Evolutionary conservation across 64 coral and sea anemone species (phyloP), one percentile per base, ranked within the genome.

Genomic region (Orbicella faveolata): DNA sequence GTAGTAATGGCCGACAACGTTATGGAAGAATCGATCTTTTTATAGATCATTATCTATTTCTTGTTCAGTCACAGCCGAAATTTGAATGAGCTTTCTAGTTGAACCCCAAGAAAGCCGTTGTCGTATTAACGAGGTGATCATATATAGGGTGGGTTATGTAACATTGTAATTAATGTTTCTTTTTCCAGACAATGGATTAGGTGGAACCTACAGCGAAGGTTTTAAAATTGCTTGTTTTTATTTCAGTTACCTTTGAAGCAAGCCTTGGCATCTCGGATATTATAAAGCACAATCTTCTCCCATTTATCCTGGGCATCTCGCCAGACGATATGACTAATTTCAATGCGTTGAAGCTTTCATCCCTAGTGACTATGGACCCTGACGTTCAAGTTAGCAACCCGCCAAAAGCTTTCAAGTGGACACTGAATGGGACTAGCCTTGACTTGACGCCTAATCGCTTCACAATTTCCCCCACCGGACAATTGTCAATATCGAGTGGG

Each of bases 201-300:
- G 17, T 66, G 17, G 17, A 20, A 67, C 20, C 18, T 67, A 18
- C 23, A 23, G 18, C 23, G 20, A 67, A 65, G 5, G 20, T 18
- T 41, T 36, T 83, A 3, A 6, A 48, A 5, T 48, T 3, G 44
- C n/a, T 81, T 63, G 41, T 81, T 81, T 81, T 1, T 62, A 21
- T 84, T 84, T 41, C 61, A 84, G 81, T 84, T 69, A 21, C 35
- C 9, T 84, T 84, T 37, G 63, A 21, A 48, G 81, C 62, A 68
- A 67, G 81, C 18, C 68, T 84, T 66, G 81, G 81, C 2, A 67
- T 84, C 36, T n/a, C 15, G 4, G 19, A 69, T 19, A 4, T 84
- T 9, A 34, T 68, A 63, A 48, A 12, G 13, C 36, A 48, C 67
- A n/a, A 70, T 70, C 67, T 70, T 70, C 62, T 84, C 10, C 81